A percentile compares a stretch with the other conserved stretches of the same genome.
Conservation (phyloP, 2,888 invertebrate species). For the Tholera decimalis region DNA sequence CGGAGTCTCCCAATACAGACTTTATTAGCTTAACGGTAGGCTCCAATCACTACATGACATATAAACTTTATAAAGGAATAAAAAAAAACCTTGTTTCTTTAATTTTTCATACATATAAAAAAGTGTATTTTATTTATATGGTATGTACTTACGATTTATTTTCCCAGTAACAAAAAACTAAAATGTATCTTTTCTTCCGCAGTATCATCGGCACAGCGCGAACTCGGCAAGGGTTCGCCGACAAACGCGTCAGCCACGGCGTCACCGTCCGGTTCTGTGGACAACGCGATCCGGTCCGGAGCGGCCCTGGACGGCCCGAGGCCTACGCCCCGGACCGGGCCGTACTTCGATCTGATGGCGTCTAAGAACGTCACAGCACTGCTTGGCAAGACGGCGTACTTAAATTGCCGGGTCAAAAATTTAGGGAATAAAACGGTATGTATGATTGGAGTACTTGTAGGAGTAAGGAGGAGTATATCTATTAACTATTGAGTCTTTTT, state of each 20-base stretch:
- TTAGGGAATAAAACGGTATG: slow-evolving; percentile 97
- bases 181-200: slow-evolving; percentile 63
- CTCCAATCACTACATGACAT: too few relatives aligned
- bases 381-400: slow-evolving; percentile 97
- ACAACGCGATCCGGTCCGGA: slow-evolving; percentile 86
- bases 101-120: too few relatives aligned
- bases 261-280: slow-evolving; percentile 91
- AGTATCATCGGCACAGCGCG: slow-evolving; percentile 89
- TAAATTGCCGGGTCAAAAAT: slow-evolving; percentile 97
- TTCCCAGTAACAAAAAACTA: neutral
- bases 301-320: slow-evolving; percentile 83
- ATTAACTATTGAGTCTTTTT: too few relatives aligned
- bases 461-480: too few relatives aligned
- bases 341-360: slow-evolving; percentile 94
- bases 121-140: too few relatives aligned
- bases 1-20: too few relatives aligned
- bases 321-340: slow-evolving; percentile 92
- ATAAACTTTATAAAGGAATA: too few relatives aligned
- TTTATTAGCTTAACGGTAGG: too few relatives aligned
- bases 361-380: slow-evolving; percentile 96
- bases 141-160: fast-evolving
- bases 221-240: slow-evolving; percentile 83
- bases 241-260: slow-evolving; percentile 84
- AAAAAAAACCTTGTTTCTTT: too few relatives aligned
- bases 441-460: neutral